These are phyloP conservation scores for Phalacrocorax aristotelis DNA, from an alignment of 2,113 vertebrate species.

Conservation along the genomic window DNA sequence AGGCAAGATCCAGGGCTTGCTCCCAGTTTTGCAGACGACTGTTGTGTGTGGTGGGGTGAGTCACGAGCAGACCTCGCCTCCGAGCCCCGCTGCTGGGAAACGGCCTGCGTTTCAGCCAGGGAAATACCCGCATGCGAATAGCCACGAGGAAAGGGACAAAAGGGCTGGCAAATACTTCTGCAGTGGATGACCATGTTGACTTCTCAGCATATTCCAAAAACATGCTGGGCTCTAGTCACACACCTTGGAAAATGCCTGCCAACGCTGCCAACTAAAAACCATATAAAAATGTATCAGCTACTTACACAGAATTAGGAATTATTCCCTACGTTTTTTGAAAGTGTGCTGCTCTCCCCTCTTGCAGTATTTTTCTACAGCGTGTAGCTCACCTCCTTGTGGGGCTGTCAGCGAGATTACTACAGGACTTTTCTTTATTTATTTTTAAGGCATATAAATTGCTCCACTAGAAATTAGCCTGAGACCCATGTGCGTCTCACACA, in stretches of 20 bases:
- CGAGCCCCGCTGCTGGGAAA: neutral
- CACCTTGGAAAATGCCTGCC: neutral
- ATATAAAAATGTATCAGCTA: neutral
- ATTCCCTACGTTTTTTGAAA: neutral
- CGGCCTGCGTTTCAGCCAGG: no score
- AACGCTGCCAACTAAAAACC: neutral
- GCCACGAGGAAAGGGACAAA: neutral
- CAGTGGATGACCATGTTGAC: neutral
- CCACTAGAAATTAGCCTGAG: neutral
- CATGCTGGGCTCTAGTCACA: neutral
- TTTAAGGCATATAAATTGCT: neutral
- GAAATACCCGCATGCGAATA: neutral
- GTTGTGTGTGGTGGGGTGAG: rapidly evolving
- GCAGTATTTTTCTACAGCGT: neutral
- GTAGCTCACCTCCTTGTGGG: neutral
- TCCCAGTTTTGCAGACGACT: neutral
- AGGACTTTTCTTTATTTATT: neutral
- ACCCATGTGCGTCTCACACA: rapidly evolving
- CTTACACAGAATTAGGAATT: neutral
- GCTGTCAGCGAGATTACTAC: neutral
- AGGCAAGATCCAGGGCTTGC: neutral
- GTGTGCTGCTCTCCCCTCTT: neutral
- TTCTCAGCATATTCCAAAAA: neutral
- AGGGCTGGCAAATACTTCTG: neutral
- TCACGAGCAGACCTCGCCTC: no score